Percentiles rank a stretch among this genome's conserved stretches.
phyloP scores from a whole-genome alignment of 2,888 invertebrate genomes.

The Campopleginae sp. region DNA sequence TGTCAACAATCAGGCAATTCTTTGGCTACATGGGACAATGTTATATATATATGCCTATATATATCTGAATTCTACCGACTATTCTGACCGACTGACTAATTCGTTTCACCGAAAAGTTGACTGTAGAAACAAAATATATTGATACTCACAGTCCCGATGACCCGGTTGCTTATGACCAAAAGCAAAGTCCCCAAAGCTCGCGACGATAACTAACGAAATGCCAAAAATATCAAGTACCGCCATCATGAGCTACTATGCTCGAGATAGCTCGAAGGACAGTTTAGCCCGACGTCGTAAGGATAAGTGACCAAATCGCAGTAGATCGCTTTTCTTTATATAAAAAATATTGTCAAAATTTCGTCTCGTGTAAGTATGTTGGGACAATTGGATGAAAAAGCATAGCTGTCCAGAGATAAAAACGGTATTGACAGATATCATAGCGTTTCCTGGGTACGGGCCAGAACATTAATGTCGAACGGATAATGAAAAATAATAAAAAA shows the following conservation, averaged over 20 bases:
- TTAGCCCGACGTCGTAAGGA: not conserved
- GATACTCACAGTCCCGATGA: not conserved
- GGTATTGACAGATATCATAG: constrained; percentile 2
- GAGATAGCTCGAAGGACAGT: not conserved
- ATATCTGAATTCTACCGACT: too few relatives aligned
- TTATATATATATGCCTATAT: too few relatives aligned
- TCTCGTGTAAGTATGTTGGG: not conserved
- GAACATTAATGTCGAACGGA: not conserved
- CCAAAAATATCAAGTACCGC: not conserved
- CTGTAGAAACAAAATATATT: too few relatives aligned
- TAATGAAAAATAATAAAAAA: not conserved
- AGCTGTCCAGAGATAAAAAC: not conserved
- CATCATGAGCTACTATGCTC: constrained; percentile 3
- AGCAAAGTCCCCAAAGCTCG: not conserved
- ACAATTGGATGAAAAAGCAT: constrained; percentile 3
- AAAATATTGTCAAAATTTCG: constrained; percentile 29
- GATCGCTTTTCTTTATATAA: constrained; percentile 16
- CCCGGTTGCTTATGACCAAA: not conserved
- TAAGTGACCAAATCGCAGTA: not conserved
- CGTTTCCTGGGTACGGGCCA: not conserved
- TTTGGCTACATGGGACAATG: too few relatives aligned
- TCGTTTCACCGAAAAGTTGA: too few relatives aligned
- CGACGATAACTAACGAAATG: not conserved
- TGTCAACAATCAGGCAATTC: not conserved
- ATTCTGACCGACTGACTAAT: too few relatives aligned